Evolutionary conservation across 2,113 vertebrate species (phyloP).

Genomic region (Tympanuchus pallidicinctus): DNA sequence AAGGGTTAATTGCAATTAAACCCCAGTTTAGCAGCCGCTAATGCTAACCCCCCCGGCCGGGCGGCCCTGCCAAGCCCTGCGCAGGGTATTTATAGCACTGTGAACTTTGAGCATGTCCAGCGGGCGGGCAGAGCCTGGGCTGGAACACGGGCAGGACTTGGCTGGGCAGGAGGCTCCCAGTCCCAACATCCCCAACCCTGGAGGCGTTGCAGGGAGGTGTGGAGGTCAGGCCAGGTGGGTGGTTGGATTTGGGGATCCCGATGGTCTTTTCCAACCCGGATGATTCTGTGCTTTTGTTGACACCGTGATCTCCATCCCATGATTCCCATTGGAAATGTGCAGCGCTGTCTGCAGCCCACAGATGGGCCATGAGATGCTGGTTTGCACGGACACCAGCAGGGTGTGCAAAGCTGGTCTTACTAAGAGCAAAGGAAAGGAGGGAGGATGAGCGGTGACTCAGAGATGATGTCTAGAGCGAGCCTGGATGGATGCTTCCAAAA

Average conservation of each 20-base stretch:
- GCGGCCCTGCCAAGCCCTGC: slow-evolving; percentile 5
- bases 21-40: background rate
- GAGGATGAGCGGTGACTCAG: background rate
- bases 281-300: background rate
- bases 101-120: slow-evolving; percentile 66
- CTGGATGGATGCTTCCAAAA: background rate
- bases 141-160: background rate
- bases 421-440: background rate
- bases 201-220: background rate
- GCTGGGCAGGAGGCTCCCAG: background rate
- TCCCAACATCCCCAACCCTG: background rate
- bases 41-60: background rate
- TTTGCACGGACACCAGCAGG: background rate
- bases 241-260: background rate
- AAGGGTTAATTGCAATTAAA: slow-evolving; percentile 45
- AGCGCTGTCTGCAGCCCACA: background rate
- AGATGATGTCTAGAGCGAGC: fast-evolving
- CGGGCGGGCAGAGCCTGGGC: background rate
- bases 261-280: background rate
- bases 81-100: slow-evolving; percentile 57
- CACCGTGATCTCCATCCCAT: background rate
- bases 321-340: background rate
- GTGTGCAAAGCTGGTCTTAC: background rate
- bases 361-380: background rate
- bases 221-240: background rate